phyloP scores from a whole-genome alignment of 2,113 vertebrate genomes.

The Trogon melanurus region DNA sequence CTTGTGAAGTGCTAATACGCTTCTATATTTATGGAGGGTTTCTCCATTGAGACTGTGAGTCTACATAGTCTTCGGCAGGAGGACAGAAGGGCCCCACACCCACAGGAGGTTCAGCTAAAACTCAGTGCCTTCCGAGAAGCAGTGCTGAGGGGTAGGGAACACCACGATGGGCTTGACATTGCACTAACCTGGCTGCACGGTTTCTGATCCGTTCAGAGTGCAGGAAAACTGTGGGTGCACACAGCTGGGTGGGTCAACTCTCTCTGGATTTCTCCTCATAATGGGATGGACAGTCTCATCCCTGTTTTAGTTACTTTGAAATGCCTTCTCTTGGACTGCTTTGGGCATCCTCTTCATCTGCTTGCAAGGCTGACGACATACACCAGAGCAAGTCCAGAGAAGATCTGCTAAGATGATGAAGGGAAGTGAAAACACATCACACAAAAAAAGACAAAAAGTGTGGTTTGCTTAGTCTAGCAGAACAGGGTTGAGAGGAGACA shows the following conservation, averaged over 20 bases:
- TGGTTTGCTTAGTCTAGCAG: neutral
- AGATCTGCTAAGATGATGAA: neutral
- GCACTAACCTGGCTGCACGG: neutral
- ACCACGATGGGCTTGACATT: accelerated
- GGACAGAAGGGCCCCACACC: neutral
- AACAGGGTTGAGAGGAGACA: neutral
- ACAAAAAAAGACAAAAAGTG: neutral
- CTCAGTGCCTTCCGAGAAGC: neutral
- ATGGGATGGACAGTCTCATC: neutral
- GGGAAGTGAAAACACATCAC: neutral
- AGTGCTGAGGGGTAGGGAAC: neutral
- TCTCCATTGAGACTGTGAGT: neutral
- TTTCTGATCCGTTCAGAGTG: neutral
- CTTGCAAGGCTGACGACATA: neutral
- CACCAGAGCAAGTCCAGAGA: neutral
- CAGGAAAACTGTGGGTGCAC: neutral
- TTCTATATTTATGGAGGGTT: neutral
- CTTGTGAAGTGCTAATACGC: neutral
- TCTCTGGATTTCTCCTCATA: neutral
- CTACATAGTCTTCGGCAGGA: neutral
- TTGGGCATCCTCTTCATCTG: neutral
- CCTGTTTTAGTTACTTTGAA: neutral
- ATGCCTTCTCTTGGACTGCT: neutral
- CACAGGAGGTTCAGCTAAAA: neutral
- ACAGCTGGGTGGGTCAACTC: accelerated